A percentile compares a stretch with the other conserved stretches of the same genome.
Evolutionary conservation across 1,140 invertebrate species (phyloP).

Genomic region (Pygmarrhopalites habei): DNA sequence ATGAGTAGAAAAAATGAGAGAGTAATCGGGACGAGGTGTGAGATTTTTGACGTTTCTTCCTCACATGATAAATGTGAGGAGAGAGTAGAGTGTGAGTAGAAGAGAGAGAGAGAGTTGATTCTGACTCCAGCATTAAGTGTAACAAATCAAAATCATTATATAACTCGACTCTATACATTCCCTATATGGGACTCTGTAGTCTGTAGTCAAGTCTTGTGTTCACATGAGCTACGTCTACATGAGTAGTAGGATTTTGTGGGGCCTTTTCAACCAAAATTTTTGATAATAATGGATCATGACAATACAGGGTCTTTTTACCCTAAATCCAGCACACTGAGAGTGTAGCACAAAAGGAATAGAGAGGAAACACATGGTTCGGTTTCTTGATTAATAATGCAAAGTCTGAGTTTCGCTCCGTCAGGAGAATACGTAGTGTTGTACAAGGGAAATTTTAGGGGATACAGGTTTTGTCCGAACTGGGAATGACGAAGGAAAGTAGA

Average conservation of each 20-base stretch:
- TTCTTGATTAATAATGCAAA: too few relatives aligned
- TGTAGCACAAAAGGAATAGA: too few relatives aligned
- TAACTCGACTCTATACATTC: background rate
- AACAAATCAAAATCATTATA: background rate
- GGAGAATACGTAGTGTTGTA: too few relatives aligned
- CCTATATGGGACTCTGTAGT: background rate
- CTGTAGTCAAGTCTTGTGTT: background rate
- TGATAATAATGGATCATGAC: too few relatives aligned
- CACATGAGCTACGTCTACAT: background rate
- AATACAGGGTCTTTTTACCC: too few relatives aligned
- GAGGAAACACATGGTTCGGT: too few relatives aligned
- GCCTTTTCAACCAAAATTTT: too few relatives aligned
- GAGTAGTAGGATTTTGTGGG: too few relatives aligned
- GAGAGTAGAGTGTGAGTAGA: background rate
- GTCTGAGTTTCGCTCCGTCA: too few relatives aligned
- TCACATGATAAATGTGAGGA: background rate
- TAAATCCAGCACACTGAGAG: too few relatives aligned
- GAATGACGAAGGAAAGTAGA: conserved; percentile 3
- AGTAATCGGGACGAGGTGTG: background rate
- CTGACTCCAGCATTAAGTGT: background rate
- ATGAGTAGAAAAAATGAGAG: conserved; percentile 7
- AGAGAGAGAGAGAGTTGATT: background rate
- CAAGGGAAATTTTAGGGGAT: too few relatives aligned
- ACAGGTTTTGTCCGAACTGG: conserved; percentile 3
- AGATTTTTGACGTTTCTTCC: conserved; percentile 4